Conservation (phyloP, 2,797 vertebrate genomes). For the Sebastes flavidus region DNA sequence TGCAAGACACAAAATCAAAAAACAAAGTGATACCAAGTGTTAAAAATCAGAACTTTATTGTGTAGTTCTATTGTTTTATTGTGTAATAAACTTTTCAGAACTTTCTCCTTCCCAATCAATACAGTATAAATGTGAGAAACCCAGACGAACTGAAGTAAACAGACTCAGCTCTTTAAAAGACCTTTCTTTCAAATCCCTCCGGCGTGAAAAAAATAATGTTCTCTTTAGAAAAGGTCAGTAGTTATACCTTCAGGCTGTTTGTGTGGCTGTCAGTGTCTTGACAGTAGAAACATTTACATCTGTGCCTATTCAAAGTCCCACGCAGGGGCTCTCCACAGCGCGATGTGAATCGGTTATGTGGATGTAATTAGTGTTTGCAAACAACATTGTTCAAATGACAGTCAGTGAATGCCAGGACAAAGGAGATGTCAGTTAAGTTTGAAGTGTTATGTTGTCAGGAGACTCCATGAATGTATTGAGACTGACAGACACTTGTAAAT, state of each 20-base stretch:
- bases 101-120: slow-evolving; percentile 5
- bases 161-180: neutral
- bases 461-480: neutral
- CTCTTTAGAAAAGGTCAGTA: slow-evolving; percentile 23
- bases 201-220: slow-evolving; percentile 15
- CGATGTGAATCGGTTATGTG: neutral
- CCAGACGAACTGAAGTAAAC: neutral
- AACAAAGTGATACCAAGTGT: neutral
- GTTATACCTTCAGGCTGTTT: slow-evolving; percentile 33
- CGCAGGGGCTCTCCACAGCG: neutral
- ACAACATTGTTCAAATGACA: slow-evolving; percentile 27
- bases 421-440: slow-evolving; percentile 2
- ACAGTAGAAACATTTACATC: slow-evolving; percentile 23
- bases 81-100: neutral
- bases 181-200: neutral
- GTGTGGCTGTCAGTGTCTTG: slow-evolving; percentile 11
- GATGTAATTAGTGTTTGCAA: slow-evolving; percentile 37
- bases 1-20: neutral
- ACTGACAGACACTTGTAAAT: slow-evolving; percentile 4
- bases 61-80: neutral
- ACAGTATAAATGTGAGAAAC: neutral
- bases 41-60: neutral
- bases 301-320: slow-evolving; percentile 1
- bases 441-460: slow-evolving; percentile 9
- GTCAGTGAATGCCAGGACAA: neutral